Base-by-base conservation (phyloP, 2,888 invertebrate species). In the Polyommatus iphigenia region DNA sequence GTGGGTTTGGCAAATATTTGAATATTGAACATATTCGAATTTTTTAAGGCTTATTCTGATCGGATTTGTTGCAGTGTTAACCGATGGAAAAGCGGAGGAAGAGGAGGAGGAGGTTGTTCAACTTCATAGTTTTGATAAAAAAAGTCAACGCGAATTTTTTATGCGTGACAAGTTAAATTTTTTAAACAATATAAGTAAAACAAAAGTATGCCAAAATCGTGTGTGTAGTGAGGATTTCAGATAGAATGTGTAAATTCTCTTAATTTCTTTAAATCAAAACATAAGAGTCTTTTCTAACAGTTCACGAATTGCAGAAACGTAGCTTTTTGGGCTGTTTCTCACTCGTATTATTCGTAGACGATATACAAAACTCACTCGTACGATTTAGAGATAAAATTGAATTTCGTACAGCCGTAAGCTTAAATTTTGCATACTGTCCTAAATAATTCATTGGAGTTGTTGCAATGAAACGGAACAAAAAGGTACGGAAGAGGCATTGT, bases 381-480 rank as follows among this genome's bases (percentile, higher is more conserved):
- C 18, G 3, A 50, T 46, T 50, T 54, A 75, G 75, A 24, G 54
- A 75, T 75, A 75, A 75, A 75, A 75, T 29, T 50, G 50, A 50
- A 75, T 75, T 75, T 75, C 50, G 29, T 75, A 75, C 24, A 24
- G 15, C 50, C 24, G 20, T 18, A 8, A 54, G 75, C 54, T 50
- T 54, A 24, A 50, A 75, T 75, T 75, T 75, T 75, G 75, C 20
- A 75, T 75, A 54, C 54, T 75, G 75, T 54, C 75, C 54, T 75
- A 75, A 75, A 75, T 75, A 75, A 75, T 75, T 75, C 54, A 75
- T 75, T 75, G 75, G 75, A 54, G 75, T 54, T 75, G 75, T 75
- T 75, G 75, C 75, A 75, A 50, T 50, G 75, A 50, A 75, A 75
- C 50, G 29, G 75, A 54, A 50, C 73, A 75, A 75, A 75, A 75